Base-by-base conservation (phyloP, 2,888 invertebrate species). In the Hanleya hanleyi region DNA sequence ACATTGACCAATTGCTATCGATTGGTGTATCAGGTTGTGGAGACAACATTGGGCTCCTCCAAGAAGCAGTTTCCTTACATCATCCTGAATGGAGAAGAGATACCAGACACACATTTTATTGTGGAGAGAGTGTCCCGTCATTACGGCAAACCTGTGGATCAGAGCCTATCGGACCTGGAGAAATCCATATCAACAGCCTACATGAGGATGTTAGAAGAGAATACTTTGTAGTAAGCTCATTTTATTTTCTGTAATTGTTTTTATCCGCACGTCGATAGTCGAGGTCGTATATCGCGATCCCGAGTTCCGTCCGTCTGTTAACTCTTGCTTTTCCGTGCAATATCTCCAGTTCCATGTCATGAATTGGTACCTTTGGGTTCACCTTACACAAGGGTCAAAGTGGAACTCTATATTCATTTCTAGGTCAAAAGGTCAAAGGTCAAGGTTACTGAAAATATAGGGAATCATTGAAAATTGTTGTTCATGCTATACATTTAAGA, bases 61-160 rank as follows among this genome's bases (percentile, higher is more conserved):
- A 97, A 97, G 91, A 97, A 97, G 64, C 96, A 96, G 91, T 92
- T 98, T 85, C 98, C 98, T 41, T 98, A 98, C 92, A 93, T 98
- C 82, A 97, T 98, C 91, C 91, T 98, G 77, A 98, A 98, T 90
- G 98, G 97, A 57, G 96, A 96, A 89, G 97, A 98, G 92, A 94
- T 97, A 81, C 95, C 97, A 65, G 98, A 98, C 92, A 96, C 96
- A 88, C 93, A 95, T 79, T 94, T 96, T 86, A 97, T 97, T 87
- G 95, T 98, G 86, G 95, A 96, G 88, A 96, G 96, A 87, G 92
- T 98, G 74, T 93, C 95, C 57, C 94, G 95, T 88, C 94, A 95
- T 88, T 96, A 95, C 90, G 74, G 75, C 26, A 72, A 75, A 26
- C 95, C 97, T 88, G 92, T 96, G 83, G 97, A 97, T 91, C 94